Percentiles rank a stretch among this genome's conserved stretches.
phyloP scores from a whole-genome alignment of 2,113 vertebrate species.

The Forbesichthys papilliferus region DNA sequence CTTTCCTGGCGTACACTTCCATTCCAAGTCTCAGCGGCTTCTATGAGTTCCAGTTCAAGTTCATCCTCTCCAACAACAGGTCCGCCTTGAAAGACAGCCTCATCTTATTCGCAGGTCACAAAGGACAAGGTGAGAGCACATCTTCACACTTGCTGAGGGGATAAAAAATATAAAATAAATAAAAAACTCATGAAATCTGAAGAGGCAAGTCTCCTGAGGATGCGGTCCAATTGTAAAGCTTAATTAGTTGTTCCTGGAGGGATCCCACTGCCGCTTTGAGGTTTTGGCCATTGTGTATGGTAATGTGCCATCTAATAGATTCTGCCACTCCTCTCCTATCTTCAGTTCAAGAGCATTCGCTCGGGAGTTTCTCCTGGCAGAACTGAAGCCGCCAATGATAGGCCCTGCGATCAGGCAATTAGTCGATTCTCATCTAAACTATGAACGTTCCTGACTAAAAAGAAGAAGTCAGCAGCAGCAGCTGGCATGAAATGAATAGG shows the following conservation, averaged over 20 bases:
- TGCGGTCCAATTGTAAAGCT: slow-evolving; percentile 43
- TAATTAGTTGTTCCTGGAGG: slow-evolving; percentile 43
- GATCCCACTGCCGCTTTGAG: slow-evolving; percentile 24
- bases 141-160: slow-evolving; percentile 7
- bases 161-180: slow-evolving; percentile 3
- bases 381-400: slow-evolving; percentile 41
- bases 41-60: slow-evolving; percentile 85
- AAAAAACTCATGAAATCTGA: slow-evolving; percentile 13
- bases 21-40: slow-evolving; percentile 75
- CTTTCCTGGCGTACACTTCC: slow-evolving; percentile 80
- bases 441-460: slow-evolving; percentile 51
- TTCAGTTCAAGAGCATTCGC: slow-evolving; percentile 49
- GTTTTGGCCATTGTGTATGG: slow-evolving; percentile 38
- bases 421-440: slow-evolving; percentile 34
- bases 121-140: slow-evolving; percentile 80
- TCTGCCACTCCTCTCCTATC: slow-evolving; percentile 44
- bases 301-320: slow-evolving; percentile 60
- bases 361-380: slow-evolving; percentile 38
- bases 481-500: neutral
- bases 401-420: slow-evolving; percentile 37
- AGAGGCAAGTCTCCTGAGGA: slow-evolving; percentile 26
- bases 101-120: slow-evolving; percentile 87
- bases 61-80: slow-evolving; percentile 78
- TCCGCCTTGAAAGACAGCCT: slow-evolving; percentile 84
- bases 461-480: neutral